Evolutionary conservation across 2,888 invertebrate genomes (phyloP), one percentile per base, ranked within the genome.

Genomic region (Operophtera brumata): DNA sequence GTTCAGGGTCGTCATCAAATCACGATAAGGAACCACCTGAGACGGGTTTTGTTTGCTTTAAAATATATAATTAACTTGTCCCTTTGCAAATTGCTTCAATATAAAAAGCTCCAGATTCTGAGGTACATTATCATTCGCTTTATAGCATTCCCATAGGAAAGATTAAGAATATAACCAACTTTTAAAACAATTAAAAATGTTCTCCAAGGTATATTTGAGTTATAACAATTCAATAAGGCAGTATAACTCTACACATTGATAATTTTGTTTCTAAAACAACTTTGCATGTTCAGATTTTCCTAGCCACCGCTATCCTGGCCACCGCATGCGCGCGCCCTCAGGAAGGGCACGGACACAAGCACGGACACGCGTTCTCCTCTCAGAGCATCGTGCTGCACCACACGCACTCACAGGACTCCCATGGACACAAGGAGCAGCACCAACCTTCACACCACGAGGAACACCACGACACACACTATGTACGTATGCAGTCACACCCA

Each of bases 361-460:
- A 71, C 46, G 66, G 67, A 10, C 67, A 68, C 39, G 77, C 71
- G 6, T 62, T 66, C 36, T 79, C 77, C 0, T 75, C 75, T 4
- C 77, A 76, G 47, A 73, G 65, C 61, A 64, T 76, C 32, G 71
- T 75, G 26, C 62, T 80, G 54, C 75, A 70, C 63, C 78, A 77
- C 73, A 26, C 11, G 26, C 48, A 50, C 37, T 35, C 14, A 13
- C 42, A 32, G 9, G 39, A 26, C 32, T 37, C 48, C 3, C 66
- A 71, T 44, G 66, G 67, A 10, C 67, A 68, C 37, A 75, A 71
- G 6, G 45, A 47, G 11, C 28, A 9, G 25, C 42, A 34, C 11
- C 28, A 30, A 12, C 14, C 37, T 13, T 26, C 37, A 8, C 28
- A 41, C 28, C 20, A 35, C 45, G 7, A 47, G 11, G 30, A 44